These are phyloP conservation scores for Orcinus orca DNA, from an alignment of 2,113 vertebrate genomes.

Conservation along the genomic window DNA sequence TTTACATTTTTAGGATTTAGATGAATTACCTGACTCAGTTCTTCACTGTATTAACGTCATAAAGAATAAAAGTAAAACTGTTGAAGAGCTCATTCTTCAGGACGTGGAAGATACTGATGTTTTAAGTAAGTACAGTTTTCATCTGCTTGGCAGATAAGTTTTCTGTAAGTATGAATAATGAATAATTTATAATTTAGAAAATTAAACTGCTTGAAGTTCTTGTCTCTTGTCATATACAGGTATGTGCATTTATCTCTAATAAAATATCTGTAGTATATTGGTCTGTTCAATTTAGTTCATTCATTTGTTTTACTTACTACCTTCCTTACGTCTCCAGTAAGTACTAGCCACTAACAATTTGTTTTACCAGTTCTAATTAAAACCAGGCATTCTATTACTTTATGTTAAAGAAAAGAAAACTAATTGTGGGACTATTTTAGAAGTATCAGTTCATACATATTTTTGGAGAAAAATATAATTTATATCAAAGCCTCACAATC, in stretches of 20 bases:
- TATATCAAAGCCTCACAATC: neutral
- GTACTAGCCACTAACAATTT: neutral
- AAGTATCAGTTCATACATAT: neutral
- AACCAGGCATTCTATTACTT: neutral
- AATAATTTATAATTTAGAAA: neutral
- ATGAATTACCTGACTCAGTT: constrained; percentile 87
- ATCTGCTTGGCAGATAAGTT: neutral
- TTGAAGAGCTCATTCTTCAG: constrained; percentile 87
- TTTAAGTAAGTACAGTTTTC: constrained; percentile 75
- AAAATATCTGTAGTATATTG: neutral
- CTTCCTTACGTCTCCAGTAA: neutral
- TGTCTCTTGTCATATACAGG: neutral
- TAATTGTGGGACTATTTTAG: neutral
- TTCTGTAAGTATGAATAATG: neutral
- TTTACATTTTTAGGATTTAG: constrained; percentile 78
- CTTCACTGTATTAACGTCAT: constrained; percentile 86
- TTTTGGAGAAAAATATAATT: neutral
- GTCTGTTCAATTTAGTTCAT: neutral
- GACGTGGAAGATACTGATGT: constrained; percentile 81
- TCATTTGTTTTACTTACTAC: neutral
- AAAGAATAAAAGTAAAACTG: constrained; percentile 81
- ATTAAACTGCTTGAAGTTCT: neutral
- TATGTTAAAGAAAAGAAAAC: neutral
- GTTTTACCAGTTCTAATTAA: neutral
- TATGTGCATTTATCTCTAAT: neutral